phyloP scores from a whole-genome alignment of 2,113 vertebrate species.

The Notarius quadriscutis region DNA sequence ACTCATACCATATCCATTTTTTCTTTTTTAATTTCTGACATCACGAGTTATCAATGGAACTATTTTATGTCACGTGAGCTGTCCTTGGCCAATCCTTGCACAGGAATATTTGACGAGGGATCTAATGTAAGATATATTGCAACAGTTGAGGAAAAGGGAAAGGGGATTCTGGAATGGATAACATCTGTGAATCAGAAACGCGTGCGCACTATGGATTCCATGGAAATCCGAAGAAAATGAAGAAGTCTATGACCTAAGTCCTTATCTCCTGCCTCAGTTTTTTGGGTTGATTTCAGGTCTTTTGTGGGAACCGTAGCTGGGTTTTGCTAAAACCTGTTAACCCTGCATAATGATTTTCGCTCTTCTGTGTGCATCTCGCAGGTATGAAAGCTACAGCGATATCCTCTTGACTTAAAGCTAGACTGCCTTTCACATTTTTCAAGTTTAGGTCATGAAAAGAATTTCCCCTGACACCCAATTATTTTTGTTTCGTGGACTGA shows the following conservation, averaged over 20 bases:
- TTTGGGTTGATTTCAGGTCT: background rate
- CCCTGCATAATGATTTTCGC: background rate
- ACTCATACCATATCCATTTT: too few species aligned
- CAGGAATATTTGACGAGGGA: too few species aligned
- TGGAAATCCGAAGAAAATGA: background rate
- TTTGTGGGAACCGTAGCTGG: background rate
- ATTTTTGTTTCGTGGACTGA: too few species aligned
- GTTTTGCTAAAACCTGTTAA: background rate
- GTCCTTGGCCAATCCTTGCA: too few species aligned
- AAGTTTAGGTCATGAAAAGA: too few species aligned
- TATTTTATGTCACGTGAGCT: too few species aligned
- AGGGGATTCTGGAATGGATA: background rate
- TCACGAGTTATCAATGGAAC: too few species aligned
- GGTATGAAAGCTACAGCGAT: background rate
- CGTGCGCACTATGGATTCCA: background rate
- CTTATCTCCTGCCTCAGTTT: background rate
- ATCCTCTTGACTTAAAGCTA: background rate
- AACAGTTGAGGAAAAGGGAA: background rate
- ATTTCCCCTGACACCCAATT: too few species aligned
- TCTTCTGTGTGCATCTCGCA: background rate
- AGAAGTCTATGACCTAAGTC: background rate
- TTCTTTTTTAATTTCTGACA: too few species aligned
- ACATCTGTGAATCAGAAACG: background rate
- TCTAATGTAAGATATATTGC: background rate
- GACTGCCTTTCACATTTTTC: too few species aligned